Evolutionary conservation across 2,888 invertebrate genomes (phyloP), one percentile per base, ranked within the genome.

Genomic region (Petrolisthes cinctipes): DNA sequence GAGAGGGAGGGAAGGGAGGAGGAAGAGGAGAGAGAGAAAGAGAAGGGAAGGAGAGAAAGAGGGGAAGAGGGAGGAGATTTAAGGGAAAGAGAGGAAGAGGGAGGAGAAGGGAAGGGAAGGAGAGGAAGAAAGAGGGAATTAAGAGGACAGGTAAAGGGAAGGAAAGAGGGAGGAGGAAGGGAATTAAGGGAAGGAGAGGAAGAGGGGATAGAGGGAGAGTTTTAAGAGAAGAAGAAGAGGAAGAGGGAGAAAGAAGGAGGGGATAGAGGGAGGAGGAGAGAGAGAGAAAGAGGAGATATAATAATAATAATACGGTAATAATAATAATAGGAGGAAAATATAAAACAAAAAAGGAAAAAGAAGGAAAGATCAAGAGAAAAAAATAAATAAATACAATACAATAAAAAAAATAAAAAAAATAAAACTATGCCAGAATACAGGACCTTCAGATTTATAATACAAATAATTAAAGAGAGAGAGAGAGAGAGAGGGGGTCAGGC

Each of bases 91-190:
- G 14, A 20, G 20, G 71, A 14, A 71, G 71, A 6, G 4, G n/a
- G 5, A 4, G n/a, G 71, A 61, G 17, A 17, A 61, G 61, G 17
- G 17, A 61, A 3, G 3, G 9, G 61, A 11, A 9, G 61, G 3
- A 17, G 61, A 61, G 61, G 61, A 61, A 61, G 61, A 61, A 6
- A 61, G n/a, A n/a, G 71, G n/a, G n/a, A 23, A 11, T 11, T 6
- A 75, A 11, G 9, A 75, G 23, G 75, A 75, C n/a, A n/a, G n/a
- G n/a, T n/a, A n/a, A n/a, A 71, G 71, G 71, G n/a, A n/a, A n/a
- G n/a, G 78, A 53, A 53, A 53, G 78, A 6, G 53, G 51, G 20
- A 11, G 14, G 9, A 5, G 11, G 53, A 20, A 53, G 14, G n/a
- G 14, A 53, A 51, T 17, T 11, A 9, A n/a, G 6, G n/a, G 6